Base-by-base conservation (phyloP, 2,797 vertebrate genomes). In the Pseudochirops corinnae region DNA sequence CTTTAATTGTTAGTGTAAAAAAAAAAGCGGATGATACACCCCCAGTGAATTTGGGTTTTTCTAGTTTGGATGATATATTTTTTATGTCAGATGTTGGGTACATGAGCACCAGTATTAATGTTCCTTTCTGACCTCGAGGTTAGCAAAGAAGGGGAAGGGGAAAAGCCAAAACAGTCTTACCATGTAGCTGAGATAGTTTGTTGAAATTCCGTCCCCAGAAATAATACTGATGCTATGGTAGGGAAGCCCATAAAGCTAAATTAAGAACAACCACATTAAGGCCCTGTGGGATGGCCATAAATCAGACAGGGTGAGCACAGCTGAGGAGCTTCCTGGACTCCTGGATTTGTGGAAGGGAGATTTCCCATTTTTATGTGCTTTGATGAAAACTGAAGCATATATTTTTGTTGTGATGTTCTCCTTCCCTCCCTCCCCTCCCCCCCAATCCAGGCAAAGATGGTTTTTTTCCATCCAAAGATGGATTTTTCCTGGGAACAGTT, bases 211-310 rank as follows among this genome's bases (percentile, higher is more conserved):
- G 93, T 96, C 93, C 50, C 57, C 92, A 94, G 94, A 94, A 95
- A 92, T 95, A 82, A 46, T 46, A 52, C 33, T 87, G 26, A 53
- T 93, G 52, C 33, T 96, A 33, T 92, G 95, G 95, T 60, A 55
- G 60, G 56, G 91, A 95, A 74, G 93, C 96, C 96, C 67, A 14
- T 33, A 57, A 95, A 97, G 93, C 94, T 95, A 11, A 39, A 94
- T 93, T 97, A 96, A 96, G 90, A 95, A 97, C 87, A 94, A 18
- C 93, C 94, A 93, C 93, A 94, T 93, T 93, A 96, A 95, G 92
- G 93, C 58, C 31, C 91, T 92, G 52, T 97, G 97, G 97, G 92
- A 95, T 91, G 93, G 95, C 93, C 93, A 1, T 92, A 94, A 95
- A 93, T 92, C 92, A 94, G 93, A n/a, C 55, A 1, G 26, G 96